These are phyloP conservation scores for Alosa sapidissima DNA, from an alignment of 2,797 vertebrate genomes.

Conservation along the genomic window DNA sequence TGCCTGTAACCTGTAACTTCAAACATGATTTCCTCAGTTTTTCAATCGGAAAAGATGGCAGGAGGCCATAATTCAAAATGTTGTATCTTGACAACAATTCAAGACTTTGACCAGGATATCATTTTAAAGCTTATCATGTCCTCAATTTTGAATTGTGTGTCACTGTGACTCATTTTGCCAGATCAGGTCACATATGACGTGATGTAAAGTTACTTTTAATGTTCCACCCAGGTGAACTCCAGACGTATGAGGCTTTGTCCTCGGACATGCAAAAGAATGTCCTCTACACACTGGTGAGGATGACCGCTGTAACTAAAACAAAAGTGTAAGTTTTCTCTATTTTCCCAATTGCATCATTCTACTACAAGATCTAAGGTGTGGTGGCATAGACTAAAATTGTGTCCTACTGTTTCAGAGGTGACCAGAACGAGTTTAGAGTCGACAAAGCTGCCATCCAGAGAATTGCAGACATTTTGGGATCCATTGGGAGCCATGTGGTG, in stretches of 20 bases:
- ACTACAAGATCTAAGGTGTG: background rate
- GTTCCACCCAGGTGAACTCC: constrained; percentile 70
- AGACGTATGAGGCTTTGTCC: constrained; percentile 86
- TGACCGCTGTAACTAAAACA: constrained; percentile 74
- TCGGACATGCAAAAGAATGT: constrained; percentile 89
- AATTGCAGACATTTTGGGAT: constrained; percentile 58
- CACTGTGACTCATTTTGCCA: too few species aligned
- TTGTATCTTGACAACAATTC: too few species aligned
- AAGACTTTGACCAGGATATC: too few species aligned
- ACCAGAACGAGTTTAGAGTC: constrained; percentile 64
- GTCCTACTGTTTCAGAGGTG: constrained; percentile 58
- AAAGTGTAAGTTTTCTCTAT: constrained; percentile 75
- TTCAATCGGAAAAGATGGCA: too few species aligned
- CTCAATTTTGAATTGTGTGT: too few species aligned
- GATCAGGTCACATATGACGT: background rate
- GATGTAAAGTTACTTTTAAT: background rate
- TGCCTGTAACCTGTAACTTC: too few species aligned
- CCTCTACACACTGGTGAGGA: constrained; percentile 77
- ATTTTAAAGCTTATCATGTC: too few species aligned
- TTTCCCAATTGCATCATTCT: too few species aligned
- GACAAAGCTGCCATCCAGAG: constrained; percentile 62
- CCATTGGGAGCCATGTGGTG: too few species aligned
- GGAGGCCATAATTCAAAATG: too few species aligned
- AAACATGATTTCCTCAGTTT: too few species aligned
- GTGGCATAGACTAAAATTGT: constrained; percentile 25